Conservation (phyloP, 2,113 vertebrate species). For the Lophius piscatorius region DNA sequence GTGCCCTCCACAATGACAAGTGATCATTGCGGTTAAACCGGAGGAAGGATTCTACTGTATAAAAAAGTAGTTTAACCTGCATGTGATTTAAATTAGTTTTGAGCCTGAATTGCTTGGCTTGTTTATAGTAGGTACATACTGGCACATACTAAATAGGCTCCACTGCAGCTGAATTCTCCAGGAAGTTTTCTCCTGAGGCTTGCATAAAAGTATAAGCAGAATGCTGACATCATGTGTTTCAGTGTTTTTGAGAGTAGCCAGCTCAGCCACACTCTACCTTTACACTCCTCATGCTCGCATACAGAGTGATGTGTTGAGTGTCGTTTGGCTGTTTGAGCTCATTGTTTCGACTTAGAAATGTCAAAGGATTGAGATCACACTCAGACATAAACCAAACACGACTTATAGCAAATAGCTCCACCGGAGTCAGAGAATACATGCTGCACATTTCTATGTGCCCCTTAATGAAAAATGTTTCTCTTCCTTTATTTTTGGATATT, state of each 20-base stretch:
- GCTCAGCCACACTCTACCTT: conserved; percentile 61
- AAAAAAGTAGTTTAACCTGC: conserved; percentile 1
- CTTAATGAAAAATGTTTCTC: conserved; percentile 7
- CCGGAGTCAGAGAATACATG: conserved; percentile 9
- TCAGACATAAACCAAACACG: conserved; percentile 35
- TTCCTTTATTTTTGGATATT: conserved; percentile 18
- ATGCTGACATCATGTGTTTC: conserved; percentile 62
- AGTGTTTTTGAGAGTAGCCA: conserved; percentile 42
- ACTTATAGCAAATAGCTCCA: conserved; percentile 20
- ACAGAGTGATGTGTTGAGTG: conserved; percentile 65
- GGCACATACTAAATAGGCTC: conserved; percentile 20
- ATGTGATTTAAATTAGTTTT: not conserved
- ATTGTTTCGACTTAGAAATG: conserved; percentile 77
- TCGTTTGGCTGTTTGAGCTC: conserved; percentile 72
- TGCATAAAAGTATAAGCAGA: conserved; percentile 50
- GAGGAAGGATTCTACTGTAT: not conserved
- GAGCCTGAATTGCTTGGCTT: not conserved
- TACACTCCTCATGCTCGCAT: conserved; percentile 30
- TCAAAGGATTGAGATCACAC: conserved; percentile 64
- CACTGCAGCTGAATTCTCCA: conserved; percentile 24
- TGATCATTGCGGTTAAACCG: not conserved
- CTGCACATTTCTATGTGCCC: conserved; percentile 8
- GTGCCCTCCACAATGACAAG: not conserved
- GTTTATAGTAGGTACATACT: conserved; percentile 10
- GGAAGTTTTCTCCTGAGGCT: conserved; percentile 40